phyloP scores from a whole-genome alignment of 2,888 invertebrate species.

The Clunio marinus region DNA sequence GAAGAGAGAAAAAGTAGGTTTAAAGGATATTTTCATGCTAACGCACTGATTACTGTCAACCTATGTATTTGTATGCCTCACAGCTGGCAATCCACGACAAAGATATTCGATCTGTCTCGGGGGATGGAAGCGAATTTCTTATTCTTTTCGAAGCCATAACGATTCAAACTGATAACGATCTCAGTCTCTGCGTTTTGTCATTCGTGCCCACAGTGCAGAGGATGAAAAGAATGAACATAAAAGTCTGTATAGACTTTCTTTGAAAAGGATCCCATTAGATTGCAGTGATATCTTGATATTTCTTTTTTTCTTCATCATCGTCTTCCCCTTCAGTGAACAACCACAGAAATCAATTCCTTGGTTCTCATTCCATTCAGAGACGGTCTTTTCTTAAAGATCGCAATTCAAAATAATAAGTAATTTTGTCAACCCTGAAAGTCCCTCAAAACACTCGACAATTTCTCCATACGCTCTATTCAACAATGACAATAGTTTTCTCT shows the following conservation, averaged over 20 bases:
- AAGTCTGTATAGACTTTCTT: neutral
- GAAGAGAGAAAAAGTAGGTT: neutral
- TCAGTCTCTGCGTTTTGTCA: slow-evolving; percentile 13
- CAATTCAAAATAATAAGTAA: slow-evolving; percentile 13
- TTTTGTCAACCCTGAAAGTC: slow-evolving; percentile 1
- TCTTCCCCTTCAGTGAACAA: slow-evolving; percentile 33
- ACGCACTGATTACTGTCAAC: slow-evolving; percentile 19
- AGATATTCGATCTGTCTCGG: neutral
- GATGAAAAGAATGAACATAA: neutral
- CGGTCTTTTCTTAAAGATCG: neutral
- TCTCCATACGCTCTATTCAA: neutral
- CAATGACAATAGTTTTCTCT: slow-evolving; percentile 8
- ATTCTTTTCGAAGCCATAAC: neutral
- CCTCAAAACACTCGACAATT: neutral
- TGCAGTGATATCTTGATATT: slow-evolving; percentile 38
- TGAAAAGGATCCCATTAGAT: slow-evolving; percentile 22
- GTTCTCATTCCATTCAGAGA: neutral
- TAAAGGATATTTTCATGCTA: neutral
- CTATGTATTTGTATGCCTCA: neutral
- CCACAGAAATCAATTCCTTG: slow-evolving; percentile 37
- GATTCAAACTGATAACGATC: slow-evolving; percentile 31
- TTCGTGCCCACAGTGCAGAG: slow-evolving; percentile 27
- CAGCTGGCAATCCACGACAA: slow-evolving; percentile 10
- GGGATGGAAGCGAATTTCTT: slow-evolving; percentile 12
- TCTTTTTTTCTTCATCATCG: no score